Percentiles rank a stretch among this genome's conserved stretches.
phyloP scores from a whole-genome alignment of 2,797 vertebrate genomes.

The Rhyacichthys aspro region DNA sequence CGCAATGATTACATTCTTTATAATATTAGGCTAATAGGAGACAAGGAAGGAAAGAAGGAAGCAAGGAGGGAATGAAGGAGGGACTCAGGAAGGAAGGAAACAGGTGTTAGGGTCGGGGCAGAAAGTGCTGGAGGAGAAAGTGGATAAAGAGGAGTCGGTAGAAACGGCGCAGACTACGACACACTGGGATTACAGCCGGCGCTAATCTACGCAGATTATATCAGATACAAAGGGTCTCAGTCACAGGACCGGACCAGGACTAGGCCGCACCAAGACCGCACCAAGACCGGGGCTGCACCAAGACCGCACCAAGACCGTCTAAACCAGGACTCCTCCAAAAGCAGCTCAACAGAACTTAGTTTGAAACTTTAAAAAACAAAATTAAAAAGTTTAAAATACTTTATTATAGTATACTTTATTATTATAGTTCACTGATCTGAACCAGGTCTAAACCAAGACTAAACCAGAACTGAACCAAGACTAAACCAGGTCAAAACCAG shows the following conservation, averaged over 20 bases:
- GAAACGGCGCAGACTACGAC: conserved; percentile 2
- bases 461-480: background rate
- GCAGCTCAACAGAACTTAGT: too few relatives aligned
- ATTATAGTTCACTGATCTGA: too few relatives aligned
- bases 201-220: conserved; percentile 1
- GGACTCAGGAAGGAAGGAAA: background rate
- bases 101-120: background rate
- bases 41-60: background rate
- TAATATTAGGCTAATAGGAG: conserved; percentile 6
- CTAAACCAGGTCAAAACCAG: background rate
- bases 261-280: too few relatives aligned
- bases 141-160: too few relatives aligned
- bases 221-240: background rate
- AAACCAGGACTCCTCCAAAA: background rate
- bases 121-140: background rate
- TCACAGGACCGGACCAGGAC: too few relatives aligned
- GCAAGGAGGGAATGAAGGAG: background rate
- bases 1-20: conserved; percentile 7
- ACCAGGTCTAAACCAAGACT: too few relatives aligned
- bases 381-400: too few relatives aligned
- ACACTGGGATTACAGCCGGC: background rate
- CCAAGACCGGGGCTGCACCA: too few relatives aligned
- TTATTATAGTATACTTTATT: too few relatives aligned
- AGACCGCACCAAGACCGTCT: background rate
- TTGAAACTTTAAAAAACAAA: too few relatives aligned